Evolutionary conservation across 2,888 invertebrate genomes (phyloP).

Genomic region (Barypeithes pellucidus): DNA sequence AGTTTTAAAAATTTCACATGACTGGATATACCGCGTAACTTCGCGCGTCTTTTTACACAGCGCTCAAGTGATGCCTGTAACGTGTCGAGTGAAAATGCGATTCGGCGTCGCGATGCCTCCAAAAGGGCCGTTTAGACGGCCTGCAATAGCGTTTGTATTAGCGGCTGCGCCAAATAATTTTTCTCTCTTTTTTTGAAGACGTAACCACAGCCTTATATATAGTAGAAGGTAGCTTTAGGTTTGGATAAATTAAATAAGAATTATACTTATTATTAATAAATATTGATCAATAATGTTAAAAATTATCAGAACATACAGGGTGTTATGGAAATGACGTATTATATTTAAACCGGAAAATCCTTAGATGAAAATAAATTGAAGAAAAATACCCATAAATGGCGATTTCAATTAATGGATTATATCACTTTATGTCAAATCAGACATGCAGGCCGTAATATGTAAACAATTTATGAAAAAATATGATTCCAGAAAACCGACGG

Average conservation of each 20-base stretch:
- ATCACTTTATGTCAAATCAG: too few species aligned
- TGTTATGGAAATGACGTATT: too few species aligned
- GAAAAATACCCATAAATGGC: too few species aligned
- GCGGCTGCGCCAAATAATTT: conserved; percentile 49
- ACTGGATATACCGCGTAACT: conserved; percentile 29
- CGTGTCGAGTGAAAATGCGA: conserved; percentile 46
- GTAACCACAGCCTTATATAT: not conserved
- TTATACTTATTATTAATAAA: too few species aligned
- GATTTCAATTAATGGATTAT: too few species aligned
- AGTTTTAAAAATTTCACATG: conserved; percentile 41
- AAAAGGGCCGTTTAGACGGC: conserved; percentile 38
- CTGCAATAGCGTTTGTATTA: conserved; percentile 31
- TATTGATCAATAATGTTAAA: too few species aligned
- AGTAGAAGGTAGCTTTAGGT: conserved; percentile 8
- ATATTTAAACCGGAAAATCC: too few species aligned
- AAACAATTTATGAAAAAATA: too few species aligned
- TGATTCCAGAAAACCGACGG: too few species aligned
- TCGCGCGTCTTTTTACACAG: conserved; percentile 31
- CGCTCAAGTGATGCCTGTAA: conserved; percentile 39
- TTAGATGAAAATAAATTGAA: too few species aligned
- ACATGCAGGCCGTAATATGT: too few species aligned
- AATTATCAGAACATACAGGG: too few species aligned
- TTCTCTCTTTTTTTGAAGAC: conserved; percentile 18
- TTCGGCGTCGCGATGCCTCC: conserved; percentile 39
- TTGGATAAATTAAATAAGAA: not conserved